A percentile compares a stretch with the other conserved stretches of the same genome.
Conservation (phyloP, 2,888 invertebrate genomes). For the Ectemnius continuus region DNA sequence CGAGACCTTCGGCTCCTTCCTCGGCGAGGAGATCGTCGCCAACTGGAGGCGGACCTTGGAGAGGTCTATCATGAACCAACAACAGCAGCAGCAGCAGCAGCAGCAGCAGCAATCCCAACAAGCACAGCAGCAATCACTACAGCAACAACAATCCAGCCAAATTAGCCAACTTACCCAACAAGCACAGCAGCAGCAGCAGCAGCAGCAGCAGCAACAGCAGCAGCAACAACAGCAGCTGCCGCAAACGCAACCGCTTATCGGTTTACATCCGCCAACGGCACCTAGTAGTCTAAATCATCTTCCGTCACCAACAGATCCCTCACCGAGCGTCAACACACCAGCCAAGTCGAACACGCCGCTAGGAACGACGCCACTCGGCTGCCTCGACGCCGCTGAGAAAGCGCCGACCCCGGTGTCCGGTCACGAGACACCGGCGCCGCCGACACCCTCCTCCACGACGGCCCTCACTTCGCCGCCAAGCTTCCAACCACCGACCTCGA, state of each 20-base stretch:
- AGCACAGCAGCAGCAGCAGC: slow-evolving; percentile 62
- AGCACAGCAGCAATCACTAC: slow-evolving; percentile 64
- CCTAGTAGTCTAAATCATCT: slow-evolving; percentile 79
- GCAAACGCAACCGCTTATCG: slow-evolving; percentile 64
- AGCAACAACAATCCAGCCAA: slow-evolving; percentile 40
- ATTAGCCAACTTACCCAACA: slow-evolving; percentile 52
- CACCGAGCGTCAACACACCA: slow-evolving; percentile 73
- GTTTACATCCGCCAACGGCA: slow-evolving; percentile 75
- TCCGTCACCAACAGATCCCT: slow-evolving; percentile 79
- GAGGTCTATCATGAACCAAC: slow-evolving; percentile 76
- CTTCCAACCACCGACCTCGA: slow-evolving; percentile 69
- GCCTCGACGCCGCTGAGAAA: slow-evolving; percentile 72
- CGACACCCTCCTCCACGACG: slow-evolving; percentile 74
- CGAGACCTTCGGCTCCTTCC: slow-evolving; percentile 85
- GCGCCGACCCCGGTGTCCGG: slow-evolving; percentile 78
- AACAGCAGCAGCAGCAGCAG: slow-evolving; percentile 71
- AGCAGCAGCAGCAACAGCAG: slow-evolving; percentile 73
- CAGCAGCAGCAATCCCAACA: slow-evolving; percentile 67
- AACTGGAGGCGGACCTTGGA: slow-evolving; percentile 87
- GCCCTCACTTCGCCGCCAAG: slow-evolving; percentile 74
- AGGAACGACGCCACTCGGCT: slow-evolving; percentile 60
- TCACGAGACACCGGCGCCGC: slow-evolving; percentile 80
- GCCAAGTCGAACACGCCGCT: slow-evolving; percentile 74
- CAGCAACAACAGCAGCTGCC: slow-evolving; percentile 75
- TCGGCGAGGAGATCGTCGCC: slow-evolving; percentile 91